A percentile compares a stretch with the other conserved stretches of the same genome.
Evolutionary conservation across 2,888 invertebrate genomes (phyloP).

Genomic region (Pterostichus niger): DNA sequence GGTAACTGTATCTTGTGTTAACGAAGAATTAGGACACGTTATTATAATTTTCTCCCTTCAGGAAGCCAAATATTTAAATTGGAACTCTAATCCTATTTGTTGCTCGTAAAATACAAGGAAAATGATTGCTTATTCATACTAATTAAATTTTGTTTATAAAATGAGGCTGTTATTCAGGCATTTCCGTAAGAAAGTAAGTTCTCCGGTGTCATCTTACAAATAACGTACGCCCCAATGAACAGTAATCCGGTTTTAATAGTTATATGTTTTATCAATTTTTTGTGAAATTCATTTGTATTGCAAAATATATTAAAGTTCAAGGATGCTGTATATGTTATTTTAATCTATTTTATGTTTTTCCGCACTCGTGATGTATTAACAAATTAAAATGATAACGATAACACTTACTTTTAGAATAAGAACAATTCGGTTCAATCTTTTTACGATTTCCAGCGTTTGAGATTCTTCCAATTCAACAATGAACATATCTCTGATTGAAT

Average conservation of each 20-base stretch:
- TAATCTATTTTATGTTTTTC: too few species aligned
- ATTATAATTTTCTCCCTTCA: slow-evolving; percentile 26
- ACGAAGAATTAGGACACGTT: slow-evolving; percentile 53
- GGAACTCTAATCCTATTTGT: slow-evolving; percentile 5
- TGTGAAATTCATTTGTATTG: neutral
- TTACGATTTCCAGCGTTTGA: slow-evolving; percentile 94
- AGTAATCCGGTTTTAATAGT: slow-evolving; percentile 40
- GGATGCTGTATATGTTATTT: slow-evolving; percentile 26
- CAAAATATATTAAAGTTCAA: slow-evolving; percentile 58
- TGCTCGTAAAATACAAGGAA: neutral
- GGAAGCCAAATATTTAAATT: slow-evolving; percentile 43
- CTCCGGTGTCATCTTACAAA: slow-evolving; percentile 55
- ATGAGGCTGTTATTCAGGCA: neutral
- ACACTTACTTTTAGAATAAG: slow-evolving; percentile 91
- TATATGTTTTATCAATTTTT: slow-evolving; percentile 47
- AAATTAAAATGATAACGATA: slow-evolving; percentile 9
- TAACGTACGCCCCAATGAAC: slow-evolving; percentile 53
- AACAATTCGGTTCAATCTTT: slow-evolving; percentile 93
- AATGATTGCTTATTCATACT: too few species aligned
- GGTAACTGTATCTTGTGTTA: slow-evolving; percentile 47
- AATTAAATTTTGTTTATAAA: neutral
- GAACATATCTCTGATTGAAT: slow-evolving; percentile 92
- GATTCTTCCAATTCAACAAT: slow-evolving; percentile 90
- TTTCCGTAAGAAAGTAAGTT: slow-evolving; percentile 47
- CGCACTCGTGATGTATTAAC: neutral